phyloP scores from a whole-genome alignment of 2,797 vertebrate species.

The Petrocephalus sullivani region DNA sequence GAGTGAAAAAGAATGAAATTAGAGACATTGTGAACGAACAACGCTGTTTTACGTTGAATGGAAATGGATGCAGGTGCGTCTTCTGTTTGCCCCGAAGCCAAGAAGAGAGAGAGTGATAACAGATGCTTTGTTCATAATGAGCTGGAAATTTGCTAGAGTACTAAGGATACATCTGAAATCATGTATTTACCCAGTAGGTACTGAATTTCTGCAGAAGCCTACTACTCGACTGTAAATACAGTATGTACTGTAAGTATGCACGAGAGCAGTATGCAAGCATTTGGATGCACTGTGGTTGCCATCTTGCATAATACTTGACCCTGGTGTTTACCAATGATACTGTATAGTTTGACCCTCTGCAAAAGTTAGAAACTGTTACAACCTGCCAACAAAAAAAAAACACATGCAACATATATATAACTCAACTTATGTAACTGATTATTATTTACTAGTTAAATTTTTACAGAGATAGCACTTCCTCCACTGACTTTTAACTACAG shows the following conservation, averaged over 20 bases:
- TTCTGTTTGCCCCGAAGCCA: background rate
- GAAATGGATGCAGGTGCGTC: background rate
- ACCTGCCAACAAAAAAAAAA: background rate
- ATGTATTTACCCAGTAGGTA: background rate
- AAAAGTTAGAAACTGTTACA: background rate
- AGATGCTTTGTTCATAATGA: background rate
- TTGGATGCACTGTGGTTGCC: background rate
- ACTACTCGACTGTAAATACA: background rate
- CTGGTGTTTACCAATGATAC: background rate
- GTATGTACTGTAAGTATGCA: background rate
- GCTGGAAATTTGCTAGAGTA: background rate
- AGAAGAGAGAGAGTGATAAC: background rate
- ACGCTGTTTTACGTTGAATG: background rate
- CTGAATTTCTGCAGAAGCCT: background rate
- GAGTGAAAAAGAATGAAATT: background rate
- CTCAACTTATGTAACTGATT: background rate
- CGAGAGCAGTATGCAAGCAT: background rate
- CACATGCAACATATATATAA: background rate
- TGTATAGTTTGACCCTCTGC: background rate
- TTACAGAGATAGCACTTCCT: background rate
- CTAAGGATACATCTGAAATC: background rate
- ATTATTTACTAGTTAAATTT: background rate
- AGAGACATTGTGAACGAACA: background rate
- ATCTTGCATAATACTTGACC: background rate
- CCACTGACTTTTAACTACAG: background rate